Conservation (phyloP, 2,888 invertebrate species). For the Meta bourneti region DNA sequence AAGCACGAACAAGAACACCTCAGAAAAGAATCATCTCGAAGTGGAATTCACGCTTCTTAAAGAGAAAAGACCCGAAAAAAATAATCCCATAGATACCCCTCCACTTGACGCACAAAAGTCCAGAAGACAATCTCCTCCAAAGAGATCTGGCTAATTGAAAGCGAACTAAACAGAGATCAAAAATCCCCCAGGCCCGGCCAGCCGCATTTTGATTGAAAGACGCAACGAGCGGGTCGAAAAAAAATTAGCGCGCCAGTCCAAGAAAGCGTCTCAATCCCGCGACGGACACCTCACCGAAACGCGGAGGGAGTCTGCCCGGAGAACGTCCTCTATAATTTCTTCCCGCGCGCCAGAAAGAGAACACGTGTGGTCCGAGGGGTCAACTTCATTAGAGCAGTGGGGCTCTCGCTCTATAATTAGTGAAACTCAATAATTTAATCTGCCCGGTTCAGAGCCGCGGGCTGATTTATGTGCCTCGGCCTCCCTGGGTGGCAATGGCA, state of each 20-base stretch:
- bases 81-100: no score
- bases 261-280: slow-evolving; percentile 64
- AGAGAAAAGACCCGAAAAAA: no score
- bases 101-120: neutral
- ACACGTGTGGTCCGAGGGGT: slow-evolving; percentile 71
- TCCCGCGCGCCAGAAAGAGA: slow-evolving; percentile 27
- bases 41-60: no score
- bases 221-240: slow-evolving; percentile 18
- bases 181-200: slow-evolving; percentile 3
- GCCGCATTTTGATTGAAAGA: slow-evolving; percentile 56
- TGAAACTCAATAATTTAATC: slow-evolving; percentile 76
- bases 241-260: slow-evolving; percentile 33
- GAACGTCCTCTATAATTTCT: slow-evolving; percentile 72
- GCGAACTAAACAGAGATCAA: slow-evolving; percentile 31
- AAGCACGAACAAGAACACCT: no score
- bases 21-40: no score
- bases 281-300: slow-evolving; percentile 47
- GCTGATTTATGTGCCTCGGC: slow-evolving; percentile 72
- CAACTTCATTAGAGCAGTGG: slow-evolving; percentile 75
- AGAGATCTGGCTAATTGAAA: slow-evolving; percentile 29
- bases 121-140: neutral
- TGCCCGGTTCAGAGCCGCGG: slow-evolving; percentile 61
- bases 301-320: slow-evolving; percentile 26
- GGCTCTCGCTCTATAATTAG: slow-evolving; percentile 74
- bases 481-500: slow-evolving; percentile 75